A percentile compares a stretch with the other conserved stretches of the same genome.
phyloP scores from a whole-genome alignment of 2,888 invertebrate species.

The Hoplodrina blanda region DNA sequence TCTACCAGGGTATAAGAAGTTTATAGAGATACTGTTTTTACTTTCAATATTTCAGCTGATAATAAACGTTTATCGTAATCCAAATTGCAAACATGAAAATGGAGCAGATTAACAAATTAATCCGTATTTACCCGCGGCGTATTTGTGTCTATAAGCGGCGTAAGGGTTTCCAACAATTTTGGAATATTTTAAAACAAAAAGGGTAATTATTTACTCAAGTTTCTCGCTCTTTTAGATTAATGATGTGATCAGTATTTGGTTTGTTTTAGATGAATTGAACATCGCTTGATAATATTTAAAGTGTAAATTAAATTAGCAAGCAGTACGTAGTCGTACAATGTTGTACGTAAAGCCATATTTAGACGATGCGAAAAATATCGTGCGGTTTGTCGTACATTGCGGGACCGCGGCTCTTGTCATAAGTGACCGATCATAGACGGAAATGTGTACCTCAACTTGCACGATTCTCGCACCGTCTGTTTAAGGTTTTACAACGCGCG shows the following conservation, averaged over 20 bases:
- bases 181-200: constrained; percentile 49
- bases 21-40: constrained; percentile 7
- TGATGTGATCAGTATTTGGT: constrained; percentile 28
- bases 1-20: constrained; percentile 10
- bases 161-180: constrained; percentile 34
- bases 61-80: constrained; percentile 20
- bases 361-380: no score
- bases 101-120: constrained; percentile 44
- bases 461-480: no score
- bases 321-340: no score
- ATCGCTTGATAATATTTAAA: not conserved
- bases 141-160: constrained; percentile 24
- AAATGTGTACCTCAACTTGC: no score
- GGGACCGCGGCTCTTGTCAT: no score
- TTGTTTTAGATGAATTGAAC: not conserved
- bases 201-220: constrained; percentile 39
- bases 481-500: no score
- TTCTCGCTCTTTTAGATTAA: constrained; percentile 19
- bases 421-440: no score
- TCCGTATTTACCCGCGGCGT: constrained; percentile 39
- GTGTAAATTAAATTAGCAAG: no score
- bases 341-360: no score
- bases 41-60: constrained; percentile 23
- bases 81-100: constrained; percentile 39
- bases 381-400: no score